A percentile compares a stretch with the other conserved stretches of the same genome.
These are phyloP conservation scores for Papilio polytes DNA, from an alignment of 1,140 invertebrate genomes.

Conservation along the genomic window DNA sequence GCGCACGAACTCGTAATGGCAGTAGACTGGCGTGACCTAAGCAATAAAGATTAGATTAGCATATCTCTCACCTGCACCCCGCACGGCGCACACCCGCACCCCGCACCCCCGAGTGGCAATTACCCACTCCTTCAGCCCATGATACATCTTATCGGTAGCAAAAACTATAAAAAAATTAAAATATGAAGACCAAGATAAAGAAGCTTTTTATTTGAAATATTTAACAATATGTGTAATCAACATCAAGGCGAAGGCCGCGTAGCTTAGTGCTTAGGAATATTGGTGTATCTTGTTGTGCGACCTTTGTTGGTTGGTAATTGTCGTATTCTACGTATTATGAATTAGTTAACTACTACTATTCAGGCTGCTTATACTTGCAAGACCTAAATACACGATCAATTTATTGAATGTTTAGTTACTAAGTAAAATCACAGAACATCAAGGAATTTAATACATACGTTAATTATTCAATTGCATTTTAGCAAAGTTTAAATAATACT, in stretches of 20 bases:
- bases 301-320: too few species aligned
- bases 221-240: background rate
- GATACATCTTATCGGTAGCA: background rate
- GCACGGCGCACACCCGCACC: background rate
- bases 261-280: background rate
- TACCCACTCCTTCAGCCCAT: slow-evolving; percentile 16
- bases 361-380: too few species aligned
- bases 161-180: background rate
- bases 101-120: background rate
- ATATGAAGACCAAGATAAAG: background rate
- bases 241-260: background rate
- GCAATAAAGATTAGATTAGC: slow-evolving; percentile 43
- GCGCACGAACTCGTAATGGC: background rate
- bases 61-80: slow-evolving; percentile 39
- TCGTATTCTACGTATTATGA: too few species aligned
- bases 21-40: slow-evolving; percentile 37
- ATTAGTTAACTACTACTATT: too few species aligned
- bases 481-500: too few species aligned
- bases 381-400: too few species aligned
- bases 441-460: too few species aligned
- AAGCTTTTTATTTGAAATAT: too few species aligned
- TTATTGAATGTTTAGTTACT: too few species aligned
- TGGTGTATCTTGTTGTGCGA: background rate
- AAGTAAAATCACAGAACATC: too few species aligned
- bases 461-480: too few species aligned